Evolutionary conservation across 1,140 invertebrate species (phyloP), one percentile per base, ranked within the genome.

Genomic region (Hypsibius dujardini): DNA sequence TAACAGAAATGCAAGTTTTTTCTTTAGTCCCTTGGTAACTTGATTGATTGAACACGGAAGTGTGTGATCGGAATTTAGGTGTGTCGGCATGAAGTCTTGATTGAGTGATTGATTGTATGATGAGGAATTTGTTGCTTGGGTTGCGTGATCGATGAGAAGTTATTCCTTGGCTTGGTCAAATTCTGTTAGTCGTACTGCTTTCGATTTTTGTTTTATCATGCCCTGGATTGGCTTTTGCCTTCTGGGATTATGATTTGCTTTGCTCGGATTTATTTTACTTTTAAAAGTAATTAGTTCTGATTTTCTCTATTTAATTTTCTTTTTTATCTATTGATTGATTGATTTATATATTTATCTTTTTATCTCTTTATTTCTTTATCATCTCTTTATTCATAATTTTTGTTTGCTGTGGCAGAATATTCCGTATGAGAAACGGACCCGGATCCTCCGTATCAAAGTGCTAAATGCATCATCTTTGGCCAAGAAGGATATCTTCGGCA

Each of bases 401-500:
- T n/a, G 50, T 7, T 56, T 56, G 12, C 12, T 67, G 12, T 67
- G 12, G 62, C 62, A 67, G 62, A 67, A 67, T 42, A 42, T 67
- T 7, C 62, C 62, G 3, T 67, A 67, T 42, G 62, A 67, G 42
- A 7, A 42, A 42, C 62, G 74, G 56, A 77, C 76, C 12, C 74
- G 75, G 69, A 47, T 79, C 15, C 73, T 80, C 1, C 70, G 76
- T 46, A 74, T 80, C 15, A 77, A 76, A 75, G 87, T 96, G 70
- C 84, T 93, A 72, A 86, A 86, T 75, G 93, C 91, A 47, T 87
- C 89, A 79, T 87, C 90, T 75, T 82, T 97, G 76, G 92, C 93
- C 46, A 95, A 94, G 79, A 97, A 96, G 81, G 94, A 97, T 79
- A 95, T 97, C 76, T 97, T 97, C 85, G 94, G 94, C 76, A 92